Evolutionary conservation across 2,797 vertebrate genomes (phyloP).

Genomic region (Spinus olivaceus): DNA sequence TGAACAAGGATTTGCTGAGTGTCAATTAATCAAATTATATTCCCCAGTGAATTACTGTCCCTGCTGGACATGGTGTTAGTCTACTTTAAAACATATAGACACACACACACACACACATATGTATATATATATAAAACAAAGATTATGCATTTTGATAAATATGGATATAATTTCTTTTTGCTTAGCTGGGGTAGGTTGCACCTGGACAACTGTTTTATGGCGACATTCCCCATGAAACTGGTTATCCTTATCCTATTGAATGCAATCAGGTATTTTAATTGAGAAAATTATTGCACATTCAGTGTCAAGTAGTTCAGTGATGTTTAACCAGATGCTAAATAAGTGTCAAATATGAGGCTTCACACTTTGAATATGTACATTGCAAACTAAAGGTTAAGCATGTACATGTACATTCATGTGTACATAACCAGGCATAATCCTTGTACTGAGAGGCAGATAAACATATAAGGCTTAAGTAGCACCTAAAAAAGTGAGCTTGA

Average conservation of each 20-base stretch:
- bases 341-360: background rate
- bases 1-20: background rate
- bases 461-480: background rate
- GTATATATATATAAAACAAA: background rate
- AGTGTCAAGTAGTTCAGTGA: background rate
- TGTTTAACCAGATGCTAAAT: conserved; percentile 12
- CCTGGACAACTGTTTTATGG: background rate
- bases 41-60: background rate
- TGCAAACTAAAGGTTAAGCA: background rate
- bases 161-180: background rate
- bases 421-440: background rate
- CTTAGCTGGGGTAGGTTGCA: background rate
- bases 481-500: background rate
- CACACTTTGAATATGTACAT: background rate
- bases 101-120: background rate
- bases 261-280: background rate
- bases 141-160: background rate
- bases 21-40: background rate
- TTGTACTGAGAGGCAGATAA: background rate
- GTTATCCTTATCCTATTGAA: background rate
- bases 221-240: background rate
- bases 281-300: background rate
- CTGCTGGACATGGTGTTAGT: background rate
- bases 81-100: background rate
- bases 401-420: background rate